A percentile compares a stretch with the other conserved stretches of the same genome.
Conservation (phyloP, 2,888 invertebrate species). For the Microctonus hyperodae region DNA sequence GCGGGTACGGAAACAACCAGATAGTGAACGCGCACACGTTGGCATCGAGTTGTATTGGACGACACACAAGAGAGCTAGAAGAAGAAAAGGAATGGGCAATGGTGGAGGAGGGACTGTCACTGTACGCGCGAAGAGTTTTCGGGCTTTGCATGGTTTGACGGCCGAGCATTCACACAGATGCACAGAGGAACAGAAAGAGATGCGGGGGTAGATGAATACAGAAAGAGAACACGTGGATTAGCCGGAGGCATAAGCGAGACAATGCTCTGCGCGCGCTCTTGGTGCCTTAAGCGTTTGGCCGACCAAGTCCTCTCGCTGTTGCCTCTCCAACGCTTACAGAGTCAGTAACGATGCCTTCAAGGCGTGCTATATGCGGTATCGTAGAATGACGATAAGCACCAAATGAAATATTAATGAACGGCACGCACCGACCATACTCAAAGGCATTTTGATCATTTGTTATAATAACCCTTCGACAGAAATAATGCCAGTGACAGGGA, state of each 20-base stretch:
- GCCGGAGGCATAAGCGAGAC: constrained; percentile 42
- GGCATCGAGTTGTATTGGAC: constrained; percentile 33
- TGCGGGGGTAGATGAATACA: constrained; percentile 15
- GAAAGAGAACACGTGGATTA: constrained; percentile 27
- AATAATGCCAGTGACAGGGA: not conserved
- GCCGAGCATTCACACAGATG: constrained; percentile 35
- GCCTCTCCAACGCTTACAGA: constrained; percentile 39
- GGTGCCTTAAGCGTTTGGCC: constrained; percentile 43
- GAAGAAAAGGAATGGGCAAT: not conserved
- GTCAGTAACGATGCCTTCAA: constrained; percentile 61
- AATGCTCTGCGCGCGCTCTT: constrained; percentile 40
- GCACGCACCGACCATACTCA: constrained; percentile 34
- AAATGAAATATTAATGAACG: constrained; percentile 64
- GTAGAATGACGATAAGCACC: constrained; percentile 61
- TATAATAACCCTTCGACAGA: not conserved
- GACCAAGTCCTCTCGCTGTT: constrained; percentile 39
- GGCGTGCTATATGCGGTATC: constrained; percentile 41
- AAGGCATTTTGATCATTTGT: constrained; percentile 3
- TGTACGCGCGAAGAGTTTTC: constrained; percentile 38
- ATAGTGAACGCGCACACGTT: constrained; percentile 47
- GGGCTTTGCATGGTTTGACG: constrained; percentile 25
- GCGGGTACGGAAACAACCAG: constrained; percentile 53
- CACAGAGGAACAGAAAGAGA: constrained; percentile 23
- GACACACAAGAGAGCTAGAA: not conserved
- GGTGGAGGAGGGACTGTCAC: constrained; percentile 25